Evolutionary conservation across 2,888 invertebrate genomes (phyloP).

Genomic region (Thera obeliscata): DNA sequence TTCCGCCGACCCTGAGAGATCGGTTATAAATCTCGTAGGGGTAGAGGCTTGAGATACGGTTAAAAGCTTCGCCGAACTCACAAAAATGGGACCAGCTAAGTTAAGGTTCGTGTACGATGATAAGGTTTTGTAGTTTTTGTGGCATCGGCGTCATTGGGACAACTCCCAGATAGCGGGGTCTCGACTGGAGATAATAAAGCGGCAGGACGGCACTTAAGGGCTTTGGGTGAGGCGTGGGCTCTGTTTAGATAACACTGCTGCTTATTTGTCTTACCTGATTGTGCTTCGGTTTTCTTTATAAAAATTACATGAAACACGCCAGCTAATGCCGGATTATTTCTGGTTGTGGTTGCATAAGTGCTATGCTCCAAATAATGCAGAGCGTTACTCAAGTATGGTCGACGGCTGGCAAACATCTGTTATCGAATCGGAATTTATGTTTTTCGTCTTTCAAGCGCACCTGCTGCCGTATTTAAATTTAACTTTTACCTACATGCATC

Average conservation of each 20-base stretch:
- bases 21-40: slow-evolving; percentile 74
- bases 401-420: slow-evolving; percentile 76
- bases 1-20: slow-evolving; percentile 75
- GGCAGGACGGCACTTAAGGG: slow-evolving; percentile 68
- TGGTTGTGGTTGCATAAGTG: slow-evolving; percentile 66
- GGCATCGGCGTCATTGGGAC: slow-evolving; percentile 68
- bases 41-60: slow-evolving; percentile 67
- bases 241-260: slow-evolving; percentile 69
- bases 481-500: slow-evolving; percentile 50
- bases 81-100: slow-evolving; percentile 79
- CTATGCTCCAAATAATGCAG: slow-evolving; percentile 64
- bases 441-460: slow-evolving; percentile 77
- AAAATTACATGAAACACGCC: slow-evolving; percentile 49
- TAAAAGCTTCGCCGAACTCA: slow-evolving; percentile 75
- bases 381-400: slow-evolving; percentile 65
- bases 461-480: slow-evolving; percentile 71
- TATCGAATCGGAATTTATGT: slow-evolving; percentile 78
- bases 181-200: slow-evolving; percentile 71
- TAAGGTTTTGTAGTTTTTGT: slow-evolving; percentile 81
- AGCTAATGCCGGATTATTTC: slow-evolving; percentile 57
- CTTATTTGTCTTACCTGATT: slow-evolving; percentile 70
- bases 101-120: slow-evolving; percentile 79
- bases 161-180: slow-evolving; percentile 72
- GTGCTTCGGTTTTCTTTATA: slow-evolving; percentile 53
- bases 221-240: slow-evolving; percentile 66